Evolutionary conservation across 2,797 vertebrate species (phyloP), one percentile per base, ranked within the genome.

Genomic region (Prunella strophiata): DNA sequence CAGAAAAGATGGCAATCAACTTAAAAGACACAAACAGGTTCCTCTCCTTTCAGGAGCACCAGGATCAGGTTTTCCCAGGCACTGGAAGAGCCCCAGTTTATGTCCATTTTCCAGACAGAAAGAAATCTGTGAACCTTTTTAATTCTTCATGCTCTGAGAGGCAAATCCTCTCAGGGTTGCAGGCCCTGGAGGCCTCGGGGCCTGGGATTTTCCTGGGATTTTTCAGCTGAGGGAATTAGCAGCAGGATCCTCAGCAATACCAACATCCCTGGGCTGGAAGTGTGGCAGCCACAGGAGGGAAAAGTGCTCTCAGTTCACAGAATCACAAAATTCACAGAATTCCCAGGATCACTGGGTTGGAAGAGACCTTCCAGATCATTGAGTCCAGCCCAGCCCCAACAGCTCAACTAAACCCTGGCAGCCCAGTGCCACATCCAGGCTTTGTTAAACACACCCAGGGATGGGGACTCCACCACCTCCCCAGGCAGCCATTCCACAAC

Each of bases 111-210:
- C 92, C 92, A 96, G 91, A 93, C 89, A 88, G 66, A 92, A 83
- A 77, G 87, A 94, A 96, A 94, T 89, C 42, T 89, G 82, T 61
- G 89, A 91, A 80, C 75, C 50, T 89, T 93, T 96, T 93, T 61
- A 93, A 95, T 93, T 89, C 70, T 93, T 68, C 93, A 95, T 89
- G 95, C 96, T 93, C 68, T 22, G 57, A 89, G 78, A 87, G 72
- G 87, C 72, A 89, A 94, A 89, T 43, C 75, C 91, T 94, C 94
- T 95, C 52, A n/a, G 0, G 85, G 73, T 83, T 96, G 88, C 96
- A 94, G 86, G 58, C 51, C 17, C 3, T n/a, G 2, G 88, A 83
- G 90, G 68, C 91, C 75, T 89, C 30, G 1, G 73, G 90, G 83
- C 52, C 1, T 0, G 13, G 72, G 82, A 23, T 94, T 94, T 81